phyloP scores from a whole-genome alignment of 2,797 vertebrate genomes.

The Hybognathus amarus region DNA sequence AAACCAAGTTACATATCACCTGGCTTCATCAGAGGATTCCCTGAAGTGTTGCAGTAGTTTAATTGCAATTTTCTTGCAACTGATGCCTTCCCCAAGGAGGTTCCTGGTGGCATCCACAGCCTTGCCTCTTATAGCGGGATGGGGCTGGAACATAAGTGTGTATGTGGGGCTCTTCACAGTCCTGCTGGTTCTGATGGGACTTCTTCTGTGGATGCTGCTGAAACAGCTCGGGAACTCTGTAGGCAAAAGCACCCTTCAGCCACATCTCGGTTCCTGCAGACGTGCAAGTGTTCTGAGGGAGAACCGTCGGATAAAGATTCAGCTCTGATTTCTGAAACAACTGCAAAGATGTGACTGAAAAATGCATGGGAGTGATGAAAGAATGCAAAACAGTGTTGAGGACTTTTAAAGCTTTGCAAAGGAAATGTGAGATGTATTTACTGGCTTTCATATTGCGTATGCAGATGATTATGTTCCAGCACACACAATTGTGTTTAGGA shows the following conservation, averaged over 20 bases:
- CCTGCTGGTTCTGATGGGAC: conserved; percentile 82
- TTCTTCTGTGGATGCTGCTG: conserved; percentile 88
- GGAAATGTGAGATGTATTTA: conserved; percentile 23
- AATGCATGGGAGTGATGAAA: background rate
- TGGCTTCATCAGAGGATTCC: background rate
- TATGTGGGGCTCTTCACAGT: conserved; percentile 84
- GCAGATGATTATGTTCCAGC: conserved; percentile 8
- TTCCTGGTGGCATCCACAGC: conserved; percentile 80
- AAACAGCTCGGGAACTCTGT: conserved; percentile 88
- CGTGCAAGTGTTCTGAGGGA: conserved; percentile 73
- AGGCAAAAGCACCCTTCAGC: conserved; percentile 75
- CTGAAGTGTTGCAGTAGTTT: conserved; percentile 4
- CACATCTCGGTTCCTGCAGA: conserved; percentile 70
- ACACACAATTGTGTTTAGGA: background rate
- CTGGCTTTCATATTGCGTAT: background rate
- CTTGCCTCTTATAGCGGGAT: conserved; percentile 80
- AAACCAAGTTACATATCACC: background rate
- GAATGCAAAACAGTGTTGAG: background rate
- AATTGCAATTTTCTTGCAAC: conserved; percentile 13
- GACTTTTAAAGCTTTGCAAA: background rate
- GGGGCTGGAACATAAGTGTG: conserved; percentile 87
- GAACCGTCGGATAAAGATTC: background rate
- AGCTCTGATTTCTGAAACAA: conserved; percentile 1
- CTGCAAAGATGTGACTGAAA: background rate
- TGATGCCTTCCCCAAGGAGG: conserved; percentile 78